Base-by-base conservation (phyloP, 2,797 vertebrate genomes). In the Pangasius sanitwongsei region DNA sequence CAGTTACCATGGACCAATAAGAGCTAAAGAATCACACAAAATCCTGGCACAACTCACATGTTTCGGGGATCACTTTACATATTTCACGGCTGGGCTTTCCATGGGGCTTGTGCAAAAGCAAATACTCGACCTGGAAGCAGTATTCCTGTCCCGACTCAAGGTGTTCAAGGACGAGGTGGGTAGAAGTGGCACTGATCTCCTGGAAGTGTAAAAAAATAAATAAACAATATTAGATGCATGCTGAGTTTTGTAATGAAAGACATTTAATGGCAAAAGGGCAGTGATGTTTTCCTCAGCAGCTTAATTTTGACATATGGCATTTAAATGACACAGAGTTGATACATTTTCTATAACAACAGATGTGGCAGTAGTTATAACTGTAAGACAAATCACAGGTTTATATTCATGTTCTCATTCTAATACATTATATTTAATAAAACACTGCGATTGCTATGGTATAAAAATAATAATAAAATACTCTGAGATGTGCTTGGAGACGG, bases 121-220 rank as follows among this genome's bases (percentile, higher is more conserved):
- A 75, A 86, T 90, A 90, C 55, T 74, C 8, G 59, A 57, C 80
- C 78, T 90, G 86, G 65, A 92, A 92, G 41, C 91, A 92, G 87
- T 92, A 92, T 0, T 61, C 81, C 72, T 92, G n/a, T 50, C 74
- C 72, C 3, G 87, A 8, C 18, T 92, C 87, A 23, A 91, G 72
- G 0, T 59, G 1, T 57, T 2, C 0, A 6, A 92, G 0, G 48
- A 0, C 0, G 6, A 37, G 0, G 28, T 69, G 44, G n/a, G 44
- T 67, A 9, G 31, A 55, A 3, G 9, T 13, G 8, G 1, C 2
- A 50, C 0, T 0, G 3, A 1, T 6, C 0, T 70, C 23, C 88
- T 86, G 74, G 37, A 34, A 6, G 31, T 34, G 63, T 86, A 81
- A 31, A 3, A 55, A 55, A 53, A 3, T 3, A 53, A 50, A 44